A percentile compares a stretch with the other conserved stretches of the same genome.
Conservation (phyloP, 2,888 invertebrate species). For the Hipparchia semele region DNA sequence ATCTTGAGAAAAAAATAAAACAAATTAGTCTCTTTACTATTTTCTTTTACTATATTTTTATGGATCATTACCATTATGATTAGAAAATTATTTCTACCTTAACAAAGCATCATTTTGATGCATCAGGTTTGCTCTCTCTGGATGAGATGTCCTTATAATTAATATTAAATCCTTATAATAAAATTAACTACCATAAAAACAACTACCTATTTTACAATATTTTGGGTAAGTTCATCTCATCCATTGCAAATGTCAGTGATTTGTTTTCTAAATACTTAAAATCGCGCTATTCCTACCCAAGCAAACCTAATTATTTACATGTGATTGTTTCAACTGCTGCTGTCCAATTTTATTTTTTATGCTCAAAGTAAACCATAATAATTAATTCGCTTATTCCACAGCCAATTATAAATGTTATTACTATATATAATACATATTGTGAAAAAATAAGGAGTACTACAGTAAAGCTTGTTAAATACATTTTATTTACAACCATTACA, state of each 20-base stretch:
- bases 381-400: constrained; percentile 45
- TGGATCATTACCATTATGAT: constrained; percentile 29
- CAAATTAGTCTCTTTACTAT: constrained; percentile 26
- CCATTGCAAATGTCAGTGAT: constrained; percentile 49
- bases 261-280: constrained; percentile 58
- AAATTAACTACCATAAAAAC: constrained; percentile 27
- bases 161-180: constrained; percentile 29
- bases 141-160: constrained; percentile 60
- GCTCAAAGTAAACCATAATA: constrained; percentile 35
- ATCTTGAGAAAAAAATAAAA: constrained; percentile 23
- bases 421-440: constrained; percentile 28
- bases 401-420: constrained; percentile 44
- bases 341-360: constrained; percentile 24
- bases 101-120: constrained; percentile 64
- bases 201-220: constrained; percentile 20
- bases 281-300: constrained; percentile 50
- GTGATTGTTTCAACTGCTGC: constrained; percentile 37
- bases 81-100: constrained; percentile 47
- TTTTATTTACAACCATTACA: constrained; percentile 27
- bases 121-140: constrained; percentile 48
- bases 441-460: constrained; percentile 17
- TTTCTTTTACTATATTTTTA: constrained; percentile 32
- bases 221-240: constrained; percentile 59
- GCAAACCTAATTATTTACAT: constrained; percentile 48
- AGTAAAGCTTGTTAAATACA: constrained; percentile 15